Conservation (phyloP, 2,113 vertebrate species). For the Tiliqua scincoides region DNA sequence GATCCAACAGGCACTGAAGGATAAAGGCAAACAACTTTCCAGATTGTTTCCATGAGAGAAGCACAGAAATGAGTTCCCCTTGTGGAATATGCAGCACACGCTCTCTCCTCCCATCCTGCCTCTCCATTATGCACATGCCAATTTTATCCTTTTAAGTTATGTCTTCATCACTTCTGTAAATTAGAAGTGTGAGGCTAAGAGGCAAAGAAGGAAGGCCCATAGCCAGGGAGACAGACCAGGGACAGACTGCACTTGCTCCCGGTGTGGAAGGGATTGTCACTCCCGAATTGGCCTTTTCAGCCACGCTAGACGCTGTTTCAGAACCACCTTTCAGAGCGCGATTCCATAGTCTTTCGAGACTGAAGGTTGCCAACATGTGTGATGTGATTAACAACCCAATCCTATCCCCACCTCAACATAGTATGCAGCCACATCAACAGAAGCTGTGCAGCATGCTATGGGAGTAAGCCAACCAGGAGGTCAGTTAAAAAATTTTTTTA, state of each 20-base stretch:
- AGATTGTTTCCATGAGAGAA: background rate
- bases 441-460: background rate
- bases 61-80: background rate
- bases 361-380: too few species aligned
- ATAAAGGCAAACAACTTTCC: slow-evolving; percentile 20
- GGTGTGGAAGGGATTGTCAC: too few species aligned
- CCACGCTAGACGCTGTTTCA: too few species aligned
- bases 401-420: background rate
- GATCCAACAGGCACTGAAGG: slow-evolving; percentile 45
- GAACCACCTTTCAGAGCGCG: too few species aligned
- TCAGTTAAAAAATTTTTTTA: too few species aligned
- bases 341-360: too few species aligned
- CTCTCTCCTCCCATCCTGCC: background rate
- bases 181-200: background rate
- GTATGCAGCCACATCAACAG: background rate
- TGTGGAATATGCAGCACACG: background rate
- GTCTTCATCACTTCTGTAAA: background rate
- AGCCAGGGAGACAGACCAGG: too few species aligned
- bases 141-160: slow-evolving; percentile 2
- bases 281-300: too few species aligned
- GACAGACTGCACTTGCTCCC: too few species aligned
- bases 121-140: background rate
- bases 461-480: too few species aligned
- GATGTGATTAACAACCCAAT: background rate
- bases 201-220: background rate